These are phyloP conservation scores for Anoplophora glabripennis DNA, from an alignment of 1,140 invertebrate genomes.

Conservation along the genomic window DNA sequence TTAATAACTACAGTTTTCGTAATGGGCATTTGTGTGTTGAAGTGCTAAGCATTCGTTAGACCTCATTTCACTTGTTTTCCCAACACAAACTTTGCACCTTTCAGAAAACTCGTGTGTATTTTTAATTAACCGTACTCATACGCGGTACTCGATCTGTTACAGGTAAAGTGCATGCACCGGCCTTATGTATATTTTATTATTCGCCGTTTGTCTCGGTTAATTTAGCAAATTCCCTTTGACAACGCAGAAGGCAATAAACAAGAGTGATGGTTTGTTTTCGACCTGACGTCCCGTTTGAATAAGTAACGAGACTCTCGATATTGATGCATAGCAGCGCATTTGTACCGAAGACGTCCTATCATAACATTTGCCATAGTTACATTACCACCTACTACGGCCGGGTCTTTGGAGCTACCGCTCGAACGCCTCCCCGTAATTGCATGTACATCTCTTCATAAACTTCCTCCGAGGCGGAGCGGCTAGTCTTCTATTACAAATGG, in stretches of 20 bases:
- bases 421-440: constrained; percentile 18
- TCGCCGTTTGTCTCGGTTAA: constrained; percentile 11
- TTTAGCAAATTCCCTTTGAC: constrained; percentile 16
- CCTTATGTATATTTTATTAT: constrained; percentile 12
- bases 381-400: constrained; percentile 26
- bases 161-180: constrained; percentile 9
- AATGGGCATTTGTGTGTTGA: too few relatives aligned
- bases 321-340: constrained; percentile 24
- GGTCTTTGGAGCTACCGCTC: constrained; percentile 18
- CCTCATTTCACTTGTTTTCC: too few relatives aligned
- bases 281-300: constrained; percentile 22
- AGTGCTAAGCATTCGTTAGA: too few relatives aligned
- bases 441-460: neutral
- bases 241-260: constrained; percentile 15
- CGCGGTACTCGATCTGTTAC: neutral
- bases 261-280: constrained; percentile 27
- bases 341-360: constrained; percentile 22
- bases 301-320: constrained; percentile 24
- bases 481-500: neutral
- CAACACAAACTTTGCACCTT: too few relatives aligned
- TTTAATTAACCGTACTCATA: too few relatives aligned
- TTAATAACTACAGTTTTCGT: too few relatives aligned
- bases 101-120: too few relatives aligned
- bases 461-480: neutral
- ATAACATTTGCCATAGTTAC: constrained; percentile 24